These are phyloP conservation scores for Actinernus sp. DNA, from an alignment of 92 coral and sea anemone genomes.

Conservation along the genomic window DNA sequence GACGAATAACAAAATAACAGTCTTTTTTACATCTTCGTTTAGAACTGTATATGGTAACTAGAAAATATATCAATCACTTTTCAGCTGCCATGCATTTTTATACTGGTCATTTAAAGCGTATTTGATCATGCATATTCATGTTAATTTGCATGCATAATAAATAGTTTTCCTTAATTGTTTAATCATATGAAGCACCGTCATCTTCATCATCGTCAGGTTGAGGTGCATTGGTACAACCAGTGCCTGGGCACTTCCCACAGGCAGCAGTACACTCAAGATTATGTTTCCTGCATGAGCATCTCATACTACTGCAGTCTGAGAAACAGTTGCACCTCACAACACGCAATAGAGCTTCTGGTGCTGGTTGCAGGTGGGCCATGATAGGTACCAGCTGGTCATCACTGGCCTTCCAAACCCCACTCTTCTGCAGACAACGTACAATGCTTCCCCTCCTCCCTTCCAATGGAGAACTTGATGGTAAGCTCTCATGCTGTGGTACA, in stretches of 20 bases:
- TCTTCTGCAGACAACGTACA: background rate
- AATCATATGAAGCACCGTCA: too few species aligned
- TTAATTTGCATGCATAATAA: too few species aligned
- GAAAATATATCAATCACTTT: too few species aligned
- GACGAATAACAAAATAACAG: too few species aligned
- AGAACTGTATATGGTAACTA: too few species aligned
- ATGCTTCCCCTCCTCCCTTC: slow-evolving; percentile 18
- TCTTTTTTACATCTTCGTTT: too few species aligned
- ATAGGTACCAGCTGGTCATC: slow-evolving; percentile 5
- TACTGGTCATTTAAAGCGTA: too few species aligned
- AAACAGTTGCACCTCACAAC: slow-evolving; percentile 40
- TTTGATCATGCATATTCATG: too few species aligned
- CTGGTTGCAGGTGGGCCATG: slow-evolving; percentile 16
- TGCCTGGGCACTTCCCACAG: slow-evolving; percentile 56
- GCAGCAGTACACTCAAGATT: slow-evolving; percentile 38
- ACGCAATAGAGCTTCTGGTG: slow-evolving; percentile 18
- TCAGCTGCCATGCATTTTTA: too few species aligned
- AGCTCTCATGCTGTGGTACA: slow-evolving; percentile 11
- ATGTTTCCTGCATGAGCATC: slow-evolving; percentile 33
- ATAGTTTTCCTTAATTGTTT: too few species aligned
- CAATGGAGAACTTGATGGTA: slow-evolving; percentile 19
- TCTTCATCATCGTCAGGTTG: background rate
- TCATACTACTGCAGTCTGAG: slow-evolving; percentile 32
- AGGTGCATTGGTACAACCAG: slow-evolving; percentile 34
- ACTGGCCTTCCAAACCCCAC: slow-evolving; percentile 16